phyloP scores from a whole-genome alignment of 1,140 invertebrate species.

The Drosophila mojavensis region DNA sequence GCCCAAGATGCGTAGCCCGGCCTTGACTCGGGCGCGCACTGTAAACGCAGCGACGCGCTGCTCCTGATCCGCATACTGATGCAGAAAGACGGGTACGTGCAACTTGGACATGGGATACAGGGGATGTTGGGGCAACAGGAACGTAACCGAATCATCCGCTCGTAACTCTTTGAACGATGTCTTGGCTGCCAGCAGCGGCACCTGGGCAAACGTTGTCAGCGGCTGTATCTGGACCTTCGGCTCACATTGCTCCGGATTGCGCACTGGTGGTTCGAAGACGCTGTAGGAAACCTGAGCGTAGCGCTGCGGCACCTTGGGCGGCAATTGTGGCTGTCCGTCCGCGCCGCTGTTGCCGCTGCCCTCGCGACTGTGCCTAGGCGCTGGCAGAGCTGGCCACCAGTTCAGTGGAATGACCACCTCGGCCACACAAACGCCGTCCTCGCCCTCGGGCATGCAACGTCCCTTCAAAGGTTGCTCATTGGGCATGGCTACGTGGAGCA shows the following conservation, averaged over 20 bases:
- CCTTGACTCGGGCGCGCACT: constrained; percentile 93
- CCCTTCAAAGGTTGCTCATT: constrained; percentile 88
- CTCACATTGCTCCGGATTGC: constrained; percentile 88
- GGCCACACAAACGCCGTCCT: constrained; percentile 95
- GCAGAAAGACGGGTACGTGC: constrained; percentile 94
- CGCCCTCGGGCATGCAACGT: constrained; percentile 93
- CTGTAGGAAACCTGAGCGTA: constrained; percentile 92
- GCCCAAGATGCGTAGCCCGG: constrained; percentile 91
- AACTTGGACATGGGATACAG: constrained; percentile 94
- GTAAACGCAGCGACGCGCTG: constrained; percentile 90
- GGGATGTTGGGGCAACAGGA: constrained; percentile 94
- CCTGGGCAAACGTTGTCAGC: constrained; percentile 84
- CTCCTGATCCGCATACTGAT: constrained; percentile 86
- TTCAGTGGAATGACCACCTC: constrained; percentile 90
- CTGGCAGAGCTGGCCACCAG: constrained; percentile 93
- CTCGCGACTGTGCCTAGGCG: constrained; percentile 84
- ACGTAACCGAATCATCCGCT: constrained; percentile 90
- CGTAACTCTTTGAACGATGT: constrained; percentile 92
- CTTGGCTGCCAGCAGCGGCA: constrained; percentile 90
- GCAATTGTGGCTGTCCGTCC: constrained; percentile 84
- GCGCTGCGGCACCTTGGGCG: constrained; percentile 87
- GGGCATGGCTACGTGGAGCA: constrained; percentile 89
- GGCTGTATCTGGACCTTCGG: constrained; percentile 91
- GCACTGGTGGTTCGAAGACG: constrained; percentile 90
- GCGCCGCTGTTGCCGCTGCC: neutral